phyloP scores from a whole-genome alignment of 2,888 invertebrate species.

The Mythimna lalbum region DNA sequence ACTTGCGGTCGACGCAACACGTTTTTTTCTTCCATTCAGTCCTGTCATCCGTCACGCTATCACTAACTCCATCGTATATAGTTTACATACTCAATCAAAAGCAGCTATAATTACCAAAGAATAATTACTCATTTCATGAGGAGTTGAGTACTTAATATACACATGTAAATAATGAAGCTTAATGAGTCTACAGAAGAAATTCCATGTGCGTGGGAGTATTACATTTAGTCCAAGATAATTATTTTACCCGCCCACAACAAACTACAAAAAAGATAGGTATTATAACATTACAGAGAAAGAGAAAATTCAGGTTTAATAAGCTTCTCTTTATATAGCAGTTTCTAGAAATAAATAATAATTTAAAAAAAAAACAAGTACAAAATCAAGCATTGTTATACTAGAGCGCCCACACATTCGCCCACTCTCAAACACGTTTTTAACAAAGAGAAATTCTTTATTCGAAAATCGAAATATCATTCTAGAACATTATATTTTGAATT shows the following conservation, averaged over 20 bases:
- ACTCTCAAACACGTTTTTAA: slow-evolving; percentile 24
- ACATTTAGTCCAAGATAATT: slow-evolving; percentile 20
- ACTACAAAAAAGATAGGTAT: slow-evolving; percentile 18
- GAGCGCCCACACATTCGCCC: slow-evolving; percentile 53
- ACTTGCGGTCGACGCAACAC: no score
- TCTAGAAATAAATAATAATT: slow-evolving; percentile 28
- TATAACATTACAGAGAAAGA: slow-evolving; percentile 14
- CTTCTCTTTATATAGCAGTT: slow-evolving; percentile 26
- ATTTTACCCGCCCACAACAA: slow-evolving; percentile 24
- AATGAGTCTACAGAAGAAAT: slow-evolving; percentile 35
- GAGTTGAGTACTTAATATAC: slow-evolving; percentile 1
- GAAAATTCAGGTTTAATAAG: slow-evolving; percentile 40
- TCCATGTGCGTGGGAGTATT: slow-evolving; percentile 32
- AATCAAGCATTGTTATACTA: slow-evolving; percentile 22
- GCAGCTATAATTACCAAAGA: slow-evolving; percentile 16
- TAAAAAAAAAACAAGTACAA: slow-evolving; percentile 11
- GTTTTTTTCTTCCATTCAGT: no score
- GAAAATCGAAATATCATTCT: slow-evolving; percentile 8
- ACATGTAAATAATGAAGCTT: slow-evolving; percentile 28
- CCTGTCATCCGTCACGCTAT: no score
- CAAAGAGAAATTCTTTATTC: slow-evolving; percentile 30
- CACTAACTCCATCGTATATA: no score
- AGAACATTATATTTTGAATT: slow-evolving; percentile 8
- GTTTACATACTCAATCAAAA: neutral
- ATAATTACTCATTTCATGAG: slow-evolving; percentile 16